A percentile compares a stretch with the other conserved stretches of the same genome.
These are phyloP conservation scores for Rhombomys opimus DNA, from an alignment of 2,113 vertebrate genomes.

Conservation along the genomic window DNA sequence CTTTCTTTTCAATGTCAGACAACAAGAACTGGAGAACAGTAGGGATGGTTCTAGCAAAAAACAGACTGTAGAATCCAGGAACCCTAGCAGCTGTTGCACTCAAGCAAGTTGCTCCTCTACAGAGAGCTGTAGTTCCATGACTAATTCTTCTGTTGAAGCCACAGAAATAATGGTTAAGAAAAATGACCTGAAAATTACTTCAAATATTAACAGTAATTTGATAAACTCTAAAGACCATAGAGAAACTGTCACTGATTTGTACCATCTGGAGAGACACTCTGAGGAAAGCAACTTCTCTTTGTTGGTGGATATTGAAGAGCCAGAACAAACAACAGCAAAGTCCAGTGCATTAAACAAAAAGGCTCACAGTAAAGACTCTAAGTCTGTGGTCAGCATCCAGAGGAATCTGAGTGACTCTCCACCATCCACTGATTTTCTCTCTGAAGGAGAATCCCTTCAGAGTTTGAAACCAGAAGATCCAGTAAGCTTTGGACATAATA, in stretches of 20 bases:
- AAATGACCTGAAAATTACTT: slow-evolving; percentile 41
- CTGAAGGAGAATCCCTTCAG: slow-evolving; percentile 59
- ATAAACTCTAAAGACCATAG: slow-evolving; percentile 60
- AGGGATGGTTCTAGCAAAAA: slow-evolving; percentile 24
- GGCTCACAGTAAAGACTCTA: not conserved
- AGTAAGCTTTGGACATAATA: slow-evolving; percentile 38
- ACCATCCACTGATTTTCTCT: slow-evolving; percentile 43
- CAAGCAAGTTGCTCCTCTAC: not conserved
- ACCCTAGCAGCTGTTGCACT: not conserved
- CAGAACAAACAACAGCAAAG: slow-evolving; percentile 29
- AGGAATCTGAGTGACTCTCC: slow-evolving; percentile 38
- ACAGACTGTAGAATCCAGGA: slow-evolving; percentile 53
- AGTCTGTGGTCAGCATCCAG: slow-evolving; percentile 38
- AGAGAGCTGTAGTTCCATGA: slow-evolving; percentile 55
- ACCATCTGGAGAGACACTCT: not conserved
- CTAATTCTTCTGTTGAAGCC: slow-evolving; percentile 66
- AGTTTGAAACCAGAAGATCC: slow-evolving; percentile 48
- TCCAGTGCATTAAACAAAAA: not conserved
- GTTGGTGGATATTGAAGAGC: not conserved
- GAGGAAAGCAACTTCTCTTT: slow-evolving; percentile 56
- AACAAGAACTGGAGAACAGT: not conserved
- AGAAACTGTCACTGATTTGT: slow-evolving; percentile 52
- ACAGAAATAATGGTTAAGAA: slow-evolving; percentile 68
- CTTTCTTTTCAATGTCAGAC: not conserved
- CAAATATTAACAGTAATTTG: slow-evolving; percentile 58